Conservation (phyloP, 2,797 vertebrate species). For the Falco peregrinus region DNA sequence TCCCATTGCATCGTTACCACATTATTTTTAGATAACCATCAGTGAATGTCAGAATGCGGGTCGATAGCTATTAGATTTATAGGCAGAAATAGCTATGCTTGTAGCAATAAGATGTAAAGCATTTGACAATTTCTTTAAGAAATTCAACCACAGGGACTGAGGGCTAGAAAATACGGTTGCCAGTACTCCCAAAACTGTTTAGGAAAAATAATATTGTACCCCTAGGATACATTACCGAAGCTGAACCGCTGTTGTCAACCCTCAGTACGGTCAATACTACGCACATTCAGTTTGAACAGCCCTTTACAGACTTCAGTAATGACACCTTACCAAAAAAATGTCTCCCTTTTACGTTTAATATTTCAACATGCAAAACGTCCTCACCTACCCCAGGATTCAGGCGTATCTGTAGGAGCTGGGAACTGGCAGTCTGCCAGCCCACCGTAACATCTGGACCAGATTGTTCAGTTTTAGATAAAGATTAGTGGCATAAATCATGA, state of each 20-base stretch:
- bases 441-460: constrained; percentile 19
- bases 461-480: constrained; percentile 12
- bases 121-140: neutral
- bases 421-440: neutral
- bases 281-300: neutral
- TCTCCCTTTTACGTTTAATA: neutral
- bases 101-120: constrained; percentile 10
- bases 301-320: neutral
- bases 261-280: neutral
- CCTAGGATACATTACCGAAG: neutral
- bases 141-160: neutral
- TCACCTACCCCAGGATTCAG: neutral
- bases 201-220: neutral
- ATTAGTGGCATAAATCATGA: neutral
- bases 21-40: constrained; percentile 48
- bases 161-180: neutral
- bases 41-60: neutral
- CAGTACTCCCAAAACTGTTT: neutral
- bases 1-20: neutral
- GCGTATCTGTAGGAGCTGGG: neutral
- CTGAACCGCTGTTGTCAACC: constrained; percentile 2
- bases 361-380: neutral
- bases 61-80: constrained; percentile 57
- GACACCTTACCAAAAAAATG: neutral
- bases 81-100: constrained; percentile 8